Evolutionary conservation across 2,888 invertebrate genomes (phyloP).

Genomic region (Aphrophora alni): DNA sequence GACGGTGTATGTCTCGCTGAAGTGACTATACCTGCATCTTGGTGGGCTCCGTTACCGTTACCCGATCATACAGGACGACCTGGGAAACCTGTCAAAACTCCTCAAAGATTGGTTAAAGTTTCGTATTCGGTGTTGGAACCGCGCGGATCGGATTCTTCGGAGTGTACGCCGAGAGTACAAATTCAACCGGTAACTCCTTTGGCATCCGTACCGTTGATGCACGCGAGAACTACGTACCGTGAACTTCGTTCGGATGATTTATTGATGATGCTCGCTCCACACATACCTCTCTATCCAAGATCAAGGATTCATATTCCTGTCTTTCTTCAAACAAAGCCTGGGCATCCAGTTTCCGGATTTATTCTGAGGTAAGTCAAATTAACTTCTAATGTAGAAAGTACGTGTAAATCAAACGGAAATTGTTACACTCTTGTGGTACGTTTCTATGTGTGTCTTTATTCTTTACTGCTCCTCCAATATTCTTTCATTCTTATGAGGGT

Average conservation of each 20-base stretch:
- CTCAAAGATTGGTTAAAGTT: constrained; percentile 72
- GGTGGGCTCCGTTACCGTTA: constrained; percentile 84
- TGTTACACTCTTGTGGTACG: too few species aligned
- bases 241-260: constrained; percentile 85
- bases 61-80: constrained; percentile 41
- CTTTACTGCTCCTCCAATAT: too few species aligned
- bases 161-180: constrained; percentile 68
- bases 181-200: constrained; percentile 72
- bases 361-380: constrained; percentile 79
- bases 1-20: constrained; percentile 93
- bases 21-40: constrained; percentile 84
- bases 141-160: constrained; percentile 60
- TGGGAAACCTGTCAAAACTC: constrained; percentile 63
- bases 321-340: constrained; percentile 75
- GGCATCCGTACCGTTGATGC: constrained; percentile 73
- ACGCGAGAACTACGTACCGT: constrained; percentile 80
- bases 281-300: constrained; percentile 87
- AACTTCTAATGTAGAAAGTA: too few species aligned
- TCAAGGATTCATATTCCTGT: constrained; percentile 91
- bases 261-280: constrained; percentile 84
- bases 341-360: constrained; percentile 70
- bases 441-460: too few species aligned
- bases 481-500: too few species aligned
- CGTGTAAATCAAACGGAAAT: too few species aligned
- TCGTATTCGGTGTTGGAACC: constrained; percentile 91